Evolutionary conservation across 2,888 invertebrate species (phyloP), one percentile per base, ranked within the genome.

Genomic region (Biston stratarius): DNA sequence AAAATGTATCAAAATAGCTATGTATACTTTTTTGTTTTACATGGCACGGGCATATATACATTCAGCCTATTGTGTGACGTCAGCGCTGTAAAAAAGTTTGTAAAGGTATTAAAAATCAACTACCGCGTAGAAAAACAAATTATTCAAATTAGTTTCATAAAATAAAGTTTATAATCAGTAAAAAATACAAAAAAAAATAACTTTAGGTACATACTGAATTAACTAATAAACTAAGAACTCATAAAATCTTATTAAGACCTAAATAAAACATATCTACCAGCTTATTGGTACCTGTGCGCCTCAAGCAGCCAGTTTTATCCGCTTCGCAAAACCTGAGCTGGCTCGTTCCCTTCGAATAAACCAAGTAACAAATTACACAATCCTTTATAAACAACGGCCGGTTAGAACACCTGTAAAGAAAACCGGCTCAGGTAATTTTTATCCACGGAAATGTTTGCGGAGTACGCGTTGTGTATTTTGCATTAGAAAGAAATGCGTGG

Each of bases 331-430:
- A 62, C 52, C 59, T 59, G 36, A 59, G 42, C 67, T 36, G 48
- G 49, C n/a, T 51, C 55, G 56, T 47, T 47, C 45, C 48, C 51
- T 57, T 14, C 59, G 63, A 72, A 67, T 69, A 74, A 69, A 69
- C 68, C 72, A 47, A 14, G 69, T 66, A 67, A 70, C 70, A 70
- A 73, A 74, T 74, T 72, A 72, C 73, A 72, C 71, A 70, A 73
- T 71, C 74, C 74, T 74, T 72, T 74, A 70, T 64, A 74, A 74
- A 74, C 74, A 74, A 69, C 48, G 65, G 58, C 15, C 45, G 67
- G 66, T 70, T 64, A 69, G 69, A 73, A 72, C 70, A 74, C 73
- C 73, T 72, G 71, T 61, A 70, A 70, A 67, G 70, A 74, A 73
- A 67, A 59, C 70, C 38, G 56, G 63, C 64, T 60, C 61, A 62